Evolutionary conservation across 2,797 vertebrate genomes (phyloP), one percentile per base, ranked within the genome.

Genomic region (Epinephelus awoara): DNA sequence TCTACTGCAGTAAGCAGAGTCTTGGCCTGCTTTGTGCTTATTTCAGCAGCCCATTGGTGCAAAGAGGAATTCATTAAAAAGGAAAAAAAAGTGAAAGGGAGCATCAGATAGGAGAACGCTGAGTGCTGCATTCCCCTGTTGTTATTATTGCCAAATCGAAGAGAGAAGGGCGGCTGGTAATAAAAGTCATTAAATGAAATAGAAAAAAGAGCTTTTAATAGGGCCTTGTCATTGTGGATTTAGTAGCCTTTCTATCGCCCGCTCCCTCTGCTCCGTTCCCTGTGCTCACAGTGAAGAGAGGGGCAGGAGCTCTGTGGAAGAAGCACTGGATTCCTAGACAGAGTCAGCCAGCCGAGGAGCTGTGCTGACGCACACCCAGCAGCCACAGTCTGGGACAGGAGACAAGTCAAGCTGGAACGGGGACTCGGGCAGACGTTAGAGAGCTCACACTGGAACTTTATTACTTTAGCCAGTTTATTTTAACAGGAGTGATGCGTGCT

Each of bases 111-210:
- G 81, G 75, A 91, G 89, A 93, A 89, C 51, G 92, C 93, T 92
- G 93, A 94, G 92, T 77, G 77, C 88, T 92, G 93, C 94, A 93
- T 92, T 95, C 91, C 90, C 91, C 85, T 86, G 89, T 93, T 95
- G 93, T 93, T 94, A 93, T 94, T 94, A 95, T 91, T 93, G 90
- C 92, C 92, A 91, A 93, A 94, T 94, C 90, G 90, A 95, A 94
- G 88, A 72, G 84, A 92, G 85, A 89, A 87, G 85, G 78, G 86
- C 70, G 77, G 83, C 86, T 89, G 88, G 91, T 93, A 92, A 94
- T 94, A 94, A 93, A 94, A 94, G 91, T 93, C 92, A 94, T 94
- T 93, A 93, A 92, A 93, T 83, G 79, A 93, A 93, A 94, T 91
- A 89, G 92, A 89, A 91, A 90, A 89, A 91, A 90, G 29, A 27